These are phyloP conservation scores for Latrodectus hesperus DNA, from an alignment of 2,888 invertebrate species.

Conservation along the genomic window DNA sequence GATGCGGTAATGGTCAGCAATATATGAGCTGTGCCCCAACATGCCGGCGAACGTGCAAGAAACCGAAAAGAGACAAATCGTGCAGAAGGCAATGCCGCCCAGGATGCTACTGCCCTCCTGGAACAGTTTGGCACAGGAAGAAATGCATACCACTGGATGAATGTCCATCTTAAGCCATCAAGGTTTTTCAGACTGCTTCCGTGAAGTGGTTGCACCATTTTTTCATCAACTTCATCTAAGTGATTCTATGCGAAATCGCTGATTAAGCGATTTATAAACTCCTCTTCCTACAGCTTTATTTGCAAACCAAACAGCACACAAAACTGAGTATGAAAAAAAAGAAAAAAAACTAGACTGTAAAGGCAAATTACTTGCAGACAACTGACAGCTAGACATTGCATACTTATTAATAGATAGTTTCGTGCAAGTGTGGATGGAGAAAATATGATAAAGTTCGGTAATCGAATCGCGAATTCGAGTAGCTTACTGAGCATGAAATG, in stretches of 20 bases:
- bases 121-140: constrained; percentile 64
- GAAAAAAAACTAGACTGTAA: too few species aligned
- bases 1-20: constrained; percentile 57
- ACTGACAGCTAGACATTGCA: too few species aligned
- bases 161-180: constrained; percentile 49
- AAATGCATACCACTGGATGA: constrained; percentile 59
- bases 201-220: constrained; percentile 31
- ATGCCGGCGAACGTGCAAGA: constrained; percentile 64
- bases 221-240: not conserved
- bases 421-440: too few species aligned
- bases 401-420: too few species aligned
- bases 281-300: not conserved
- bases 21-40: constrained; percentile 60
- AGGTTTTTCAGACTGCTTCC: constrained; percentile 35
- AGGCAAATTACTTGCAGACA: too few species aligned
- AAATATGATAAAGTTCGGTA: too few species aligned
- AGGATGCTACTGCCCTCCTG: constrained; percentile 65
- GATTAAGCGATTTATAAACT: not conserved
- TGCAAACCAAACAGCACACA: not conserved
- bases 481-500: too few species aligned
- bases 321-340: too few species aligned
- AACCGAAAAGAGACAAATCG: constrained; percentile 47
- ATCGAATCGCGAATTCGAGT: too few species aligned
- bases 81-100: constrained; percentile 57
- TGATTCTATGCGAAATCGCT: not conserved